A percentile compares a stretch with the other conserved stretches of the same genome.
These are phyloP conservation scores for Platycnemis pennipes DNA, from an alignment of 2,888 invertebrate species.

Conservation along the genomic window DNA sequence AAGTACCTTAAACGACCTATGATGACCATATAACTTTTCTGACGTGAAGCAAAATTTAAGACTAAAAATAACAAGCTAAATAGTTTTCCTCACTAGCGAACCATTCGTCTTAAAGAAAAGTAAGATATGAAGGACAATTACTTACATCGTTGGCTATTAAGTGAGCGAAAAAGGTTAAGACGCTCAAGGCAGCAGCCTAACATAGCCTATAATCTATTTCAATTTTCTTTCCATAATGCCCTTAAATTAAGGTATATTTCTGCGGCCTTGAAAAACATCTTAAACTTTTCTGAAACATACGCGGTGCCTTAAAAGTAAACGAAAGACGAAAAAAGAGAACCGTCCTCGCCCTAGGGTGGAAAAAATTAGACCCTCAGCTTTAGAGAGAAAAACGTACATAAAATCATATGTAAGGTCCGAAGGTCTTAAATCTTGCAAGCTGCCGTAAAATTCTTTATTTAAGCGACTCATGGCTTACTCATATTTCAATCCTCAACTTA, in stretches of 20 bases:
- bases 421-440: too few species aligned
- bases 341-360: background rate
- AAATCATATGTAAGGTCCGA: too few species aligned
- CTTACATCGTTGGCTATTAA: background rate
- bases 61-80: background rate
- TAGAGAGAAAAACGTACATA: background rate
- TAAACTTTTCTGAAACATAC: background rate
- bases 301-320: background rate
- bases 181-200: background rate
- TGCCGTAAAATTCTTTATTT: too few species aligned
- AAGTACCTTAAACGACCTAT: background rate
- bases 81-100: background rate
- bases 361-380: background rate
- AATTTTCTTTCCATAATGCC: background rate
- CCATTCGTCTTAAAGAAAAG: background rate
- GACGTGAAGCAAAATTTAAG: background rate
- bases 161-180: background rate
- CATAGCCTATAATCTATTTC: background rate
- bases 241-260: background rate
- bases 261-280: background rate
- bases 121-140: background rate
- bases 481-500: too few species aligned
- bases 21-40: background rate
- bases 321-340: too few species aligned
- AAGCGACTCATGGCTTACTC: too few species aligned